Conservation (phyloP, 2,113 vertebrate genomes). For the Lycocorax pyrrhopterus region DNA sequence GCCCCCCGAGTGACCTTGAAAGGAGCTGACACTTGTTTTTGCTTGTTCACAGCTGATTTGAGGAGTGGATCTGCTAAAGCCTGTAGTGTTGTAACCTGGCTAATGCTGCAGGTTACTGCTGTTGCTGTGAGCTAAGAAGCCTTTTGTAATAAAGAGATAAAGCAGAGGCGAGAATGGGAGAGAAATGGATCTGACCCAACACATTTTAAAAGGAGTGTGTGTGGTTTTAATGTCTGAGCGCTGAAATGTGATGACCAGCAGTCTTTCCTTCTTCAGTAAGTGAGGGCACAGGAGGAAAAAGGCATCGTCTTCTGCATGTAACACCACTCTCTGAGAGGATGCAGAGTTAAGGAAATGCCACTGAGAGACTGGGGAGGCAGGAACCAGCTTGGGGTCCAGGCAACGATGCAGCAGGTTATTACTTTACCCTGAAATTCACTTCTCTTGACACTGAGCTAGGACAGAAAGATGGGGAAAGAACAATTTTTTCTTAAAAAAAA, state of each 20-base stretch:
- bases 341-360: not conserved
- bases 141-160: not conserved
- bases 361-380: not conserved
- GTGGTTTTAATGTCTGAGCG: not conserved
- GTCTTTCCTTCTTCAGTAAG: not conserved
- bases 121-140: not conserved
- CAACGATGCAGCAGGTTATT: fast-evolving
- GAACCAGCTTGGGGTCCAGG: not conserved
- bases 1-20: conserved; percentile 1
- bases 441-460: not conserved
- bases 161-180: not conserved
- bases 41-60: conserved; percentile 34
- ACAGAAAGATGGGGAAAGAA: not conserved
- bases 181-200: not conserved
- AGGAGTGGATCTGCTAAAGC: conserved; percentile 31
- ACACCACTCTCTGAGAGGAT: fast-evolving
- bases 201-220: not conserved
- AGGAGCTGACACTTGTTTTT: conserved; percentile 17
- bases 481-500: not conserved
- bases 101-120: conserved; percentile 21
- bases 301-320: fast-evolving
- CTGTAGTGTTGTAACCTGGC: not conserved
- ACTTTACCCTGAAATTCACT: not conserved
- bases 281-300: not conserved
- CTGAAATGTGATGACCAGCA: not conserved